Evolutionary conservation across 2,113 vertebrate species (phyloP).

Genomic region (Polypterus bichir): DNA sequence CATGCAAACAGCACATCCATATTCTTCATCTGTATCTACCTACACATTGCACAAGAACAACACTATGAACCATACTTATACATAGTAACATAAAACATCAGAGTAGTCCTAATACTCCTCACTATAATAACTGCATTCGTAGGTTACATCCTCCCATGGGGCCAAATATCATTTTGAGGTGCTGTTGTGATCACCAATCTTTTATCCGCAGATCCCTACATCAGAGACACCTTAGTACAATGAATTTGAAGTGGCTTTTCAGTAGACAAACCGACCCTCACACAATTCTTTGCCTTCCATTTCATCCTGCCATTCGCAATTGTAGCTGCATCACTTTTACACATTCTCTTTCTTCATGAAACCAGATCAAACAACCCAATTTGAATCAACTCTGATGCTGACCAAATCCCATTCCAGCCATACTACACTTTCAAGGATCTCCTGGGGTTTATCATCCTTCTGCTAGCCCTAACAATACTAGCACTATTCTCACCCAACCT

Average conservation of each 20-base stretch:
- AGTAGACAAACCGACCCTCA: conserved; percentile 12
- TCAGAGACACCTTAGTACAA: neutral
- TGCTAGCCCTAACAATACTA: neutral
- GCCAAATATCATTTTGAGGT: conserved; percentile 29
- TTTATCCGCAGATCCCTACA: conserved; percentile 10
- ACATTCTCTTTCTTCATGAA: conserved; percentile 7
- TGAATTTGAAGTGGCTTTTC: conserved; percentile 20
- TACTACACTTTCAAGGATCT: conserved; percentile 15
- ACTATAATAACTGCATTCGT: conserved; percentile 17
- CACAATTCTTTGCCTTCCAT: conserved; percentile 13
- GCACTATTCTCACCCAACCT: conserved; percentile 14
- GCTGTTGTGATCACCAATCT: conserved; percentile 29
- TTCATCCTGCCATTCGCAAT: conserved; percentile 2
- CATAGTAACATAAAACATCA: conserved; percentile 23
- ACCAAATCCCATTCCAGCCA: conserved; percentile 17
- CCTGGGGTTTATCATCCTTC: neutral
- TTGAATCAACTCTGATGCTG: conserved; percentile 15
- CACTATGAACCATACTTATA: conserved; percentile 9
- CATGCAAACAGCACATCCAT: conserved; percentile 19
- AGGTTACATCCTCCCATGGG: conserved; percentile 21
- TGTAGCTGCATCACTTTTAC: neutral
- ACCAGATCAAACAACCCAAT: conserved; percentile 11
- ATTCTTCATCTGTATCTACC: conserved; percentile 25
- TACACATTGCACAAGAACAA: neutral
- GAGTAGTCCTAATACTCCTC: neutral